Evolutionary conservation across 2,888 invertebrate genomes (phyloP).

Genomic region (Cataglyphis rosenhaueri): DNA sequence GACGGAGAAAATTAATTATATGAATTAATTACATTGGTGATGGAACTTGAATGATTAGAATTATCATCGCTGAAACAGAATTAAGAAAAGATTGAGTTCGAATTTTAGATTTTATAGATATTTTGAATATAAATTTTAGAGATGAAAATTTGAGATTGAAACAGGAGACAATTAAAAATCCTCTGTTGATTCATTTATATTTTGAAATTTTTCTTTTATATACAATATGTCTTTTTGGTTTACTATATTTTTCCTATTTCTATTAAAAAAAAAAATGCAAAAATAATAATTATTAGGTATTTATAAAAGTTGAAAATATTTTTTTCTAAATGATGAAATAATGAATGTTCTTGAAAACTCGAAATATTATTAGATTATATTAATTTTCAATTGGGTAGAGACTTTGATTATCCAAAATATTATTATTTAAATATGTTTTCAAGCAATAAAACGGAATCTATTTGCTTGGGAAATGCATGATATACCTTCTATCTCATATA

Average conservation of each 20-base stretch:
- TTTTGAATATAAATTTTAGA: slow-evolving; percentile 1
- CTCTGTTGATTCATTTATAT: neutral
- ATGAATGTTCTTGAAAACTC: neutral
- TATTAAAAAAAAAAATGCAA: neutral
- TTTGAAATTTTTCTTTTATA: neutral
- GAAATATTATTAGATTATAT: neutral
- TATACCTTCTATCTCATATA: slow-evolving; percentile 45
- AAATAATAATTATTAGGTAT: neutral
- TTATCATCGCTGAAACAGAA: slow-evolving; percentile 1
- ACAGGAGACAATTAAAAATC: neutral
- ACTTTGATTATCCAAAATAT: neutral
- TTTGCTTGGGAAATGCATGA: slow-evolving; percentile 43
- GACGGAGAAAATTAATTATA: neutral
- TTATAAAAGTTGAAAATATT: neutral
- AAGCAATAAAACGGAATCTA: neutral
- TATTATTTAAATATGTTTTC: neutral
- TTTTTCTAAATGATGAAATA: neutral
- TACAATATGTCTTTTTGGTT: neutral
- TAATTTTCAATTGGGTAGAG: neutral
- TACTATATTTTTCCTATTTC: neutral
- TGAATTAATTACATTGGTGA: neutral
- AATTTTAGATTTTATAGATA: neutral
- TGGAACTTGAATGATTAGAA: neutral
- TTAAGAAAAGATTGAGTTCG: neutral
- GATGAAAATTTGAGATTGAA: slow-evolving; percentile 7